Evolutionary conservation across 2,888 invertebrate genomes (phyloP), one percentile per base, ranked within the genome.

Genomic region (Drosophila flavopinicola): DNA sequence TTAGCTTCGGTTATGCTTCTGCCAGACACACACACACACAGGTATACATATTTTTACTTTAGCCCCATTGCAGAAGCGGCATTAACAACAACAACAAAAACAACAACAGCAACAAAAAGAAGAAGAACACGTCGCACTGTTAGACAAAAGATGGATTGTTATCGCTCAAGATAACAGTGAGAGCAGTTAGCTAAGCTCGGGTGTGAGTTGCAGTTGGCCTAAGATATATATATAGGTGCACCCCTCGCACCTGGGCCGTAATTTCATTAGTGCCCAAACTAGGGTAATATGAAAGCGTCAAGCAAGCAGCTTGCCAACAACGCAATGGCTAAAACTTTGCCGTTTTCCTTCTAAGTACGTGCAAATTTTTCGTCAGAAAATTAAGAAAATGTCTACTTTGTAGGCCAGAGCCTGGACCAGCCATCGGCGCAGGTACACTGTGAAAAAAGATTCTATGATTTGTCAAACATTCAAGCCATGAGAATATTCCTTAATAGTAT

Each of bases 131-230:
- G 66, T 76, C 66, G 45, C 42, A 44, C 59, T 48, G 66, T 67
- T 65, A 78, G 76, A 82, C 71, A 78, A 84, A 87, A 90, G 90
- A 90, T 90, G 85, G 90, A 90, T 90, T 89, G 90, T 90, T 90
- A 90, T 90, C 90, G 87, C 78, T 88, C 78, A 89, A 82, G 84
- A 89, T 90, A 90, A 88, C 75, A 79, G 75, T 52, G 38, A 42
- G 59, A 90, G 88, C 75, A 79, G 75, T 52, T 35, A 42, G 59
- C 42, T 29, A 13, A 42, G 10, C 17, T 17, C 9, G 38, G 20
- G 37, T 29, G 1, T 56, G 29, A 15, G 52, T 38, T 24, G 30
- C 24, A 15, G 52, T 38, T 24, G 30, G 33, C n/a, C 29, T 33
- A 44, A 35, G 54, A 11, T 35, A 13, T 37, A n/a, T n/a, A n/a